Evolutionary conservation across 2,888 invertebrate genomes (phyloP), one percentile per base, ranked within the genome.

Genomic region (Hylaea fasciaria): DNA sequence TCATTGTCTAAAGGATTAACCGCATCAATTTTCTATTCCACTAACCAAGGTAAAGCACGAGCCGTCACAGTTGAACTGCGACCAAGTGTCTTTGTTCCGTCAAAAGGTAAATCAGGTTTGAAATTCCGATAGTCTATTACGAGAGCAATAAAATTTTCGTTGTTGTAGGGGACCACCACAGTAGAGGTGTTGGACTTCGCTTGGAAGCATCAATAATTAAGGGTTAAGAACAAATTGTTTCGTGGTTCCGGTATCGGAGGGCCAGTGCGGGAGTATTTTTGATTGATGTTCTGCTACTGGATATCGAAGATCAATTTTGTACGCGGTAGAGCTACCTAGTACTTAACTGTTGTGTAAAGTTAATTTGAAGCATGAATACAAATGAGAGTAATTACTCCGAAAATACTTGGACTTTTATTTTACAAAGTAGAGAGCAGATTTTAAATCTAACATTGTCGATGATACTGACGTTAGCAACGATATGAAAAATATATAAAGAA

Each of bases 11-110:
- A 62, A 68, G 71, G 70, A 75, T 80, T 32, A 75, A 89, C 87
- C 89, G 80, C 89, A 89, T 78, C 80, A 78, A 87, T 88, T 90
- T 91, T 91, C 90, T 86, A 81, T 87, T 80, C 79, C 78, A 86
- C 78, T 90, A 87, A 80, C 69, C 76, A 80, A 78, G 80, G 85
- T 89, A 91, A 80, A 80, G 87, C 89, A 90, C 90, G 87, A 86
- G 89, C 81, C 82, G 75, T 65, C 66, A 35, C 68, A 67, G 74
- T 44, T 86, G 79, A 82, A 84, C 81, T 76, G 79, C 55, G 64
- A 70, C 72, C 48, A 29, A 64, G 41, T 35, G 44, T 52, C 64
- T 65, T 59, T 46, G 55, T 63, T 61, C 55, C 48, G 7, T 45
- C 16, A 46, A 51, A 51, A n/a, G 51, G 44, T 51, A 40, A 57